Evolutionary conservation across 2,113 vertebrate species (phyloP).

Genomic region (Hippocampus guttulatus): DNA sequence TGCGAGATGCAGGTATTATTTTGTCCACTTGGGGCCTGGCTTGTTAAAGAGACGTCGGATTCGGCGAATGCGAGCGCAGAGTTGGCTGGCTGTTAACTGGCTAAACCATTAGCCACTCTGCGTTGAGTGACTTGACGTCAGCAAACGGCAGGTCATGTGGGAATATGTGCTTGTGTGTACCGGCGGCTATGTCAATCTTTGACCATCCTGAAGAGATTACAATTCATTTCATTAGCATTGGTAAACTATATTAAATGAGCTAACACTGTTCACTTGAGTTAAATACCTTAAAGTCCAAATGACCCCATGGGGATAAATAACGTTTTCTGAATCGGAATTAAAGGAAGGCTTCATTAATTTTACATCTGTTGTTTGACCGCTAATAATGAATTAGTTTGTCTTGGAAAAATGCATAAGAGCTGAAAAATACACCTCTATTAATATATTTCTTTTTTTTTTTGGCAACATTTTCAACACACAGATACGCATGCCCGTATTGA

Average conservation of each 20-base stretch:
- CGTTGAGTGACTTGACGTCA: neutral
- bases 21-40: neutral
- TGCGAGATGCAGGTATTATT: neutral
- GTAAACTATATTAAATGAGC: neutral
- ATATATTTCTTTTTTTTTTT: too few relatives aligned
- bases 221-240: neutral
- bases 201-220: neutral
- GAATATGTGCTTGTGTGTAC: neutral
- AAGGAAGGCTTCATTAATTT: too few relatives aligned
- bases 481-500: too few relatives aligned
- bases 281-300: too few relatives aligned
- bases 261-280: neutral
- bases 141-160: neutral
- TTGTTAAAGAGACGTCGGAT: neutral
- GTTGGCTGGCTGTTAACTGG: neutral
- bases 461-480: too few relatives aligned
- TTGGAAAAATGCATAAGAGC: too few relatives aligned
- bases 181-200: neutral
- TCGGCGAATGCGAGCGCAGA: neutral
- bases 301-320: too few relatives aligned
- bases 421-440: too few relatives aligned
- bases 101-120: neutral
- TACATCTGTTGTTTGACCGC: too few relatives aligned
- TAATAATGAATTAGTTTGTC: too few relatives aligned
- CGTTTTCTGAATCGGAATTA: too few relatives aligned